Base-by-base conservation (phyloP, 2,797 vertebrate genomes). In the Molossus alvarezi region DNA sequence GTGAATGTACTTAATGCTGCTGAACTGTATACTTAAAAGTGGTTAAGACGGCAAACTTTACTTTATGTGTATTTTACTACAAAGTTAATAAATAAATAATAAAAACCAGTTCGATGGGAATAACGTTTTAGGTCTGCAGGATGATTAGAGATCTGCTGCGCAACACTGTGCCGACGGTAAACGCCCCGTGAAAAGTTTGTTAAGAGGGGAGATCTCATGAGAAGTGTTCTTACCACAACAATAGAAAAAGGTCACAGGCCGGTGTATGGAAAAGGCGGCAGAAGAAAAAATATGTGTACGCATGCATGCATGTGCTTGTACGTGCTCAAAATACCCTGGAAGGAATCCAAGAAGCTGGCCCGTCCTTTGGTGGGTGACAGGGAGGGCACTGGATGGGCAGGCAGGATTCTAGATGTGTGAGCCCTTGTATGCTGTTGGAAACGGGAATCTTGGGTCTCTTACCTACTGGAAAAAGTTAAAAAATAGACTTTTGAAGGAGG, bases 401-500 rank as follows among this genome's bases (percentile, higher is more conserved):
- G 62, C 3, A 0, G 45, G 53, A 27, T 27, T 81, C 45, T 75
- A 11, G 6, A 72, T 0, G 2, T 1, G 14, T 20, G 45, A 80
- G 18, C 17, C 64, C 8, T 91, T 82, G n/a, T 21, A 12, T 45
- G 71, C 12, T 93, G 80, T 65, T 82, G 60, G 71, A 94, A 90
- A 33, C 73, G 81, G 37, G 37, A 69, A 67, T 45, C 85, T n/a
- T 29, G 33, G 25, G 67, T 75, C 79, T 93, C 71, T 80, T 91
- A 72, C 95, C 53, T 60, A 71, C 45, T 84, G 91, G 93, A 91
- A 92, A 96, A 94, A 73, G n/a, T 85, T 55, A 55, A 85, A 77
- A 89, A 65, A 25, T 5, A 58, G 92, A 76, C 64, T 60, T 37
- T n/a, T 0, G 0, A 69, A 64, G 55, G 55, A 72, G 33, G 62